Conservation (phyloP, 2,888 invertebrate genomes). For the Hofmannophila pseudospretella region DNA sequence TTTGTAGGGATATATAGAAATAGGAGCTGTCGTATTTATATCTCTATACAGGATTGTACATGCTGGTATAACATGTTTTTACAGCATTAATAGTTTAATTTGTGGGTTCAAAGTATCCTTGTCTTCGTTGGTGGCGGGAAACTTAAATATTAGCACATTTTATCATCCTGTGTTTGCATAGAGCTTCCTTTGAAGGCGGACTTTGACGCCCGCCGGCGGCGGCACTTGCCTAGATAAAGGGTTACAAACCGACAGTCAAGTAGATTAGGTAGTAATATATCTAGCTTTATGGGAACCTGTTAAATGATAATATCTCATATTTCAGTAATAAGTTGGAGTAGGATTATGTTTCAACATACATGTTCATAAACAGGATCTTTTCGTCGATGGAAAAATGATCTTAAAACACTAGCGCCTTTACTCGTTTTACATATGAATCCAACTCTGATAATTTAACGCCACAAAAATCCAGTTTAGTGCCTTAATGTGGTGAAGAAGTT, state of each 20-base stretch:
- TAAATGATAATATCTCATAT: no score
- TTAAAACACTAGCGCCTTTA: no score
- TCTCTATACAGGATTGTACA: not conserved
- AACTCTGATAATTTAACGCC: no score
- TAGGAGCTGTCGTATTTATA: not conserved
- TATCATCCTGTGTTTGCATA: slow-evolving; percentile 53
- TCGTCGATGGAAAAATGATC: no score
- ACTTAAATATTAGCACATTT: slow-evolving; percentile 64
- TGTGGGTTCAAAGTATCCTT: slow-evolving; percentile 25
- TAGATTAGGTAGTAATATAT: not conserved
- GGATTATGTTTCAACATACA: no score
- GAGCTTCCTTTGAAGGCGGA: slow-evolving; percentile 49
- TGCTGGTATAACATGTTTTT: no score
- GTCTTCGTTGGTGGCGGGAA: slow-evolving; percentile 42
- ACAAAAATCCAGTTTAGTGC: no score
- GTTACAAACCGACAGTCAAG: slow-evolving; percentile 16
- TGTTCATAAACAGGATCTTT: no score
- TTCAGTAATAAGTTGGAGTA: no score
- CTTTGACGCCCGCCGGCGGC: slow-evolving; percentile 43
- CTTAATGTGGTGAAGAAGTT: no score
- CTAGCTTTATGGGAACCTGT: slow-evolving; percentile 2
- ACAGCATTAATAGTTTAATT: slow-evolving; percentile 26
- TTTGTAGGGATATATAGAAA: no score
- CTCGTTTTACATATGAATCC: no score
- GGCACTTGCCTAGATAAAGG: slow-evolving; percentile 44